phyloP scores from a whole-genome alignment of 2,113 vertebrate genomes.

The Sinocyclocheilus rhinocerous region DNA sequence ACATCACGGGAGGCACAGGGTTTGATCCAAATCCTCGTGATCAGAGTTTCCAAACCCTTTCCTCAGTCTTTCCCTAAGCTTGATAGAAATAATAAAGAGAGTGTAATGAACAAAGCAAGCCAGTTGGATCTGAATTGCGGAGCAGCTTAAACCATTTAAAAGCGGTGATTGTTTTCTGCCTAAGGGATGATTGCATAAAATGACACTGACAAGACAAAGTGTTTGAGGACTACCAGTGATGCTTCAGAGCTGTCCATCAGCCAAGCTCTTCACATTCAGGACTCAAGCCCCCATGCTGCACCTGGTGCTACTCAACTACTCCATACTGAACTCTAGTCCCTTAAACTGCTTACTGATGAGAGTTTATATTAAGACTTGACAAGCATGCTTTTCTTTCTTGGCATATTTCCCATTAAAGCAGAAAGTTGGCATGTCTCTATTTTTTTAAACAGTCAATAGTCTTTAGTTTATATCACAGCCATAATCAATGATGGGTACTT shows the following conservation, averaged over 20 bases:
- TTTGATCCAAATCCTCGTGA: slow-evolving; percentile 56
- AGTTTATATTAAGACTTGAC: neutral
- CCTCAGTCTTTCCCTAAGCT: slow-evolving; percentile 27
- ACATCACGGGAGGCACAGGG: slow-evolving; percentile 58
- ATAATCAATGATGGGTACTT: neutral
- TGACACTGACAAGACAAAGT: slow-evolving; percentile 12
- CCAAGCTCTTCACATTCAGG: slow-evolving; percentile 12
- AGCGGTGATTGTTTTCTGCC: slow-evolving; percentile 16
- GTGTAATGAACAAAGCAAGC: neutral
- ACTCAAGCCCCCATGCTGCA: neutral
- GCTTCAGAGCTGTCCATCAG: slow-evolving; percentile 26
- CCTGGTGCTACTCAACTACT: slow-evolving; percentile 30
- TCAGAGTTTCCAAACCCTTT: slow-evolving; percentile 53
- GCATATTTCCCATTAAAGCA: neutral
- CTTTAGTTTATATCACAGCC: neutral
- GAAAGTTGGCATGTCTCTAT: neutral
- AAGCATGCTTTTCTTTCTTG: neutral
- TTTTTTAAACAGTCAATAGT: neutral
- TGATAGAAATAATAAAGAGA: slow-evolving; percentile 31
- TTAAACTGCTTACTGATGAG: neutral
- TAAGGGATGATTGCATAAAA: slow-evolving; percentile 36
- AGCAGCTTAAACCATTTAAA: slow-evolving; percentile 46
- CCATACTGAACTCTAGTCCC: neutral
- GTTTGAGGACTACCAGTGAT: slow-evolving; percentile 26
- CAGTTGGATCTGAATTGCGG: slow-evolving; percentile 23